Percentiles rank a stretch among this genome's conserved stretches.
phyloP scores from a whole-genome alignment of 2,113 vertebrate species.

The Eulacestoma nigropectus region DNA sequence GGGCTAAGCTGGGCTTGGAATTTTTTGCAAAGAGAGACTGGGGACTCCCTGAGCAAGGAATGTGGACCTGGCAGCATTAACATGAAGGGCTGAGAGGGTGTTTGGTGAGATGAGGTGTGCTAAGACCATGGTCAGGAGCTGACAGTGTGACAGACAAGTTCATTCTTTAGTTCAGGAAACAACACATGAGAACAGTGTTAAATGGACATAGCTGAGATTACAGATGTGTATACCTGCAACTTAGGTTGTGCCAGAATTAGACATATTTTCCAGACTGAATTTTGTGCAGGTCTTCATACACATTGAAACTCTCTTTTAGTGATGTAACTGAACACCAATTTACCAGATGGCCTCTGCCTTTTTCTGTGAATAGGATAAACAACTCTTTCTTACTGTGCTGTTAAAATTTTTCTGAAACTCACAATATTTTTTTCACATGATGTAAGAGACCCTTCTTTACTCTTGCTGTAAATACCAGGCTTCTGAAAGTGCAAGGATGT shows the following conservation, averaged over 20 bases:
- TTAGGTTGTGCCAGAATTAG: background rate
- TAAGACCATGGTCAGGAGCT: background rate
- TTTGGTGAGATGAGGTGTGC: background rate
- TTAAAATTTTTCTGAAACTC: background rate
- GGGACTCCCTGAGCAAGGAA: background rate
- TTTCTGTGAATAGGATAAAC: background rate
- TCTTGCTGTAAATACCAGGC: background rate
- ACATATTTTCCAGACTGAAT: background rate
- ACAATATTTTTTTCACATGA: background rate
- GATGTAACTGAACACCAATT: background rate
- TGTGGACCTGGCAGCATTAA: fast-evolving
- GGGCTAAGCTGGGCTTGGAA: background rate
- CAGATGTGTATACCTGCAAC: background rate
- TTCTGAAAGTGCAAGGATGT: background rate
- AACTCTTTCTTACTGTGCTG: background rate
- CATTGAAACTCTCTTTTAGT: background rate
- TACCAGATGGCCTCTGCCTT: background rate
- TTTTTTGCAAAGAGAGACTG: background rate
- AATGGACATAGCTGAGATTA: background rate
- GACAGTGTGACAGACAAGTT: background rate
- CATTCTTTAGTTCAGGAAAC: background rate
- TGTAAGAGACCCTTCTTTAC: background rate
- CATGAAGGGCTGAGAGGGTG: background rate
- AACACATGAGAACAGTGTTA: background rate
- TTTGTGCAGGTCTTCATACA: background rate